phyloP scores from a whole-genome alignment of 2,888 invertebrate species.

The Acleris cristana region DNA sequence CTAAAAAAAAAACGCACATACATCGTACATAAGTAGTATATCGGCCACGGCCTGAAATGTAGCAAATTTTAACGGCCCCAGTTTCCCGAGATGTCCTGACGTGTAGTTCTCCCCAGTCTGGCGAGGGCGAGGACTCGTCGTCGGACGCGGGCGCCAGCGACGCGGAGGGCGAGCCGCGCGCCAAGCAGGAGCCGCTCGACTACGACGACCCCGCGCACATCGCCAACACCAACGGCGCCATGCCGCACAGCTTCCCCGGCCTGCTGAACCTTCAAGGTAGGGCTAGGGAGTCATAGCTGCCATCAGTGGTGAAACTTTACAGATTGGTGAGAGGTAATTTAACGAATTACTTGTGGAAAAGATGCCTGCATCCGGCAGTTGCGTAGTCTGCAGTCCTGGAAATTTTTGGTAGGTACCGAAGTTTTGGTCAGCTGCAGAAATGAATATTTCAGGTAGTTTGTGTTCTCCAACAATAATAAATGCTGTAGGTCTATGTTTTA shows the following conservation, averaged over 20 bases:
- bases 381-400: too few relatives aligned
- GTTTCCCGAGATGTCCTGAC: neutral
- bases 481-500: too few relatives aligned
- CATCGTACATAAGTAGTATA: too few relatives aligned
- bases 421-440: too few relatives aligned
- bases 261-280: conserved; percentile 92
- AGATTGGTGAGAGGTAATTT: too few relatives aligned
- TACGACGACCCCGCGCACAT: conserved; percentile 87
- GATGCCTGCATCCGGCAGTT: too few relatives aligned
- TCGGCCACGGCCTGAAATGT: neutral
- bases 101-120: conserved; percentile 52
- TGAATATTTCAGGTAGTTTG: too few relatives aligned
- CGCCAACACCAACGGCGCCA: conserved; percentile 85
- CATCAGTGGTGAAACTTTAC: too few relatives aligned
- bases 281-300: neutral
- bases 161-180: conserved; percentile 84
- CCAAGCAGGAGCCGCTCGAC: conserved; percentile 90
- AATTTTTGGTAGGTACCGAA: too few relatives aligned
- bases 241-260: conserved; percentile 90
- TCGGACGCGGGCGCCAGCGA: conserved; percentile 92
- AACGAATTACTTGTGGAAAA: too few relatives aligned
- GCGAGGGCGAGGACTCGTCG: conserved; percentile 92
- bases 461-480: too few relatives aligned
- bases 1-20: too few relatives aligned
- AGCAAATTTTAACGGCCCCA: neutral